Conservation (phyloP, 2,797 vertebrate genomes). For the Peromyscus nudipes region DNA sequence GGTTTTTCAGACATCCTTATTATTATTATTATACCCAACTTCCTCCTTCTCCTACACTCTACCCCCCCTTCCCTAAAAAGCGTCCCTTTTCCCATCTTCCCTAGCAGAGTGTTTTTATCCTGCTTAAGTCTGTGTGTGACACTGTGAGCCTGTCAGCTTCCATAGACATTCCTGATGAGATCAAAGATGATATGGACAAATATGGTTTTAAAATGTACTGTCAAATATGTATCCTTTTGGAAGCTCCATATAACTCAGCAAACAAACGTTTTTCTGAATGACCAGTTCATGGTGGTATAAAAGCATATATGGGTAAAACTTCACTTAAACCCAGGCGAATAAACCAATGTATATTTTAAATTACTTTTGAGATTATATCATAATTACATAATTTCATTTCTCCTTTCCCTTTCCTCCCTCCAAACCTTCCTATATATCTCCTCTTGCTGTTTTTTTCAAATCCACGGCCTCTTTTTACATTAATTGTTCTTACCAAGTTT, state of each 20-base stretch:
- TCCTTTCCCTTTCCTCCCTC: neutral
- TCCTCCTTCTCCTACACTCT: neutral
- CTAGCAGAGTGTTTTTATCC: neutral
- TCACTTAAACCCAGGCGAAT: neutral
- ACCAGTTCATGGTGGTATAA: neutral
- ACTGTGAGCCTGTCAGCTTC: constrained; percentile 12
- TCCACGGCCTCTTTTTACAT: neutral
- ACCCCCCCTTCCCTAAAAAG: neutral
- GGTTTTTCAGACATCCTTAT: neutral
- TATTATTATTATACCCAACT: neutral
- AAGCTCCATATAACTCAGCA: neutral
- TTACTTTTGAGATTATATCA: neutral
- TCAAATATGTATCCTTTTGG: neutral
- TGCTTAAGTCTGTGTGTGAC: neutral
- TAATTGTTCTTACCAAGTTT: neutral
- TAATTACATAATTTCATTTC: neutral
- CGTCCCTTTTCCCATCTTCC: neutral
- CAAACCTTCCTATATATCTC: neutral
- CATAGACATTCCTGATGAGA: constrained; percentile 2
- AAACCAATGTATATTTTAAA: neutral
- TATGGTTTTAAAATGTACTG: neutral
- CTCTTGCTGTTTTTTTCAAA: neutral
- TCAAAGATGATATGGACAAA: constrained; percentile 20
- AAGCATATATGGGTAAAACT: neutral
- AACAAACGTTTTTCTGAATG: constrained; percentile 16